Evolutionary conservation across 1,140 invertebrate genomes (phyloP).

Genomic region (Stegodyphus dumicola): DNA sequence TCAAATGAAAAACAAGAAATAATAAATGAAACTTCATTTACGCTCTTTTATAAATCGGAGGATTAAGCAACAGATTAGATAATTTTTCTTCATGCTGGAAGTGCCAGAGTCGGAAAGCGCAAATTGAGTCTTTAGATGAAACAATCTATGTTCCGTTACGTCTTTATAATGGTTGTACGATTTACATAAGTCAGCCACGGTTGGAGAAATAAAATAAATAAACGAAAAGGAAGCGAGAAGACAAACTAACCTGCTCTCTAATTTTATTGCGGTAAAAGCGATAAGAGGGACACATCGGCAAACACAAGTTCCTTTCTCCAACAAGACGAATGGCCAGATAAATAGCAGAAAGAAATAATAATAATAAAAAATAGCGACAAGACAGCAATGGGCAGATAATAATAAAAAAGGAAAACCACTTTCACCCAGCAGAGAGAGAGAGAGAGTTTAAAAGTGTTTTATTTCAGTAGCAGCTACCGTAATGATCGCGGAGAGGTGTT

Average conservation of each 20-base stretch:
- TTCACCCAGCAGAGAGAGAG: constrained; percentile 19
- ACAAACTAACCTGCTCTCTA: constrained; percentile 52
- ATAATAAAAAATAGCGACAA: constrained; percentile 37
- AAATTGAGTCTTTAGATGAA: background rate
- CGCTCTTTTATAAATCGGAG: too few relatives aligned
- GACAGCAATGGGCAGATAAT: constrained; percentile 56
- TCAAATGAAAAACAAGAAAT: too few relatives aligned
- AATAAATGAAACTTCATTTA: too few relatives aligned
- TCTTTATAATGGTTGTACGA: background rate
- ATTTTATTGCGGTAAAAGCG: constrained; percentile 58
- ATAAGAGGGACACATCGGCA: constrained; percentile 53
- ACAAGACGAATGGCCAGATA: constrained; percentile 56
- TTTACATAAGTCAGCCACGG: constrained; percentile 26
- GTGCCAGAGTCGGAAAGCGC: too few relatives aligned
- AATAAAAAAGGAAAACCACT: constrained; percentile 36
- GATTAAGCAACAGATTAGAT: too few relatives aligned
- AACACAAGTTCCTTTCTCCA: constrained; percentile 52
- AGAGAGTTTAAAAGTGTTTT: constrained; percentile 52
- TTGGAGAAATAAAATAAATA: background rate
- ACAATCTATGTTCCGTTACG: background rate
- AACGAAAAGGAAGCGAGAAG: constrained; percentile 28
- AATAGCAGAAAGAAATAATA: constrained; percentile 29
- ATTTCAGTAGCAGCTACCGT: constrained; percentile 59
- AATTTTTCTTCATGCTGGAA: too few relatives aligned
- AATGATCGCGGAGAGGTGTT: constrained; percentile 55